A percentile compares a stretch with the other conserved stretches of the same genome.
phyloP scores from a whole-genome alignment of 2,113 vertebrate species.

The Scopus umbretta region DNA sequence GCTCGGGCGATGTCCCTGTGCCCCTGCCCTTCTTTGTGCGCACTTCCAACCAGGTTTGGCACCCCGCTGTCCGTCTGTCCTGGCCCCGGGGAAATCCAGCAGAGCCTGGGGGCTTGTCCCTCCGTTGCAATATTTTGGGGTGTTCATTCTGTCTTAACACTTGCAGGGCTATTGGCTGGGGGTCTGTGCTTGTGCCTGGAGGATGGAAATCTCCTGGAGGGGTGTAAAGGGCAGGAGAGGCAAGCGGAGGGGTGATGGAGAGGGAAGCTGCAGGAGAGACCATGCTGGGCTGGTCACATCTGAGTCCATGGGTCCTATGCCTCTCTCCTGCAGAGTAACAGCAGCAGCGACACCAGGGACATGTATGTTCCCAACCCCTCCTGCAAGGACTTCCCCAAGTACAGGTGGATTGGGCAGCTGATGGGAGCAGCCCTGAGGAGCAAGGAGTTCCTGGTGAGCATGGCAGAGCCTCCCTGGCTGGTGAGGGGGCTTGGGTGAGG shows the following conservation, averaged over 20 bases:
- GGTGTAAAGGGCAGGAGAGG: background rate
- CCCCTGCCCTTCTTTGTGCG: constrained; percentile 92
- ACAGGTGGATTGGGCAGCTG: constrained; percentile 94
- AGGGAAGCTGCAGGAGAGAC: background rate
- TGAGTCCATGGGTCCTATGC: background rate
- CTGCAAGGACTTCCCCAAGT: constrained; percentile 90
- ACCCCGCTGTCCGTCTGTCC: background rate
- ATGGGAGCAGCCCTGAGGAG: constrained; percentile 94
- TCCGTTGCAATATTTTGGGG: background rate
- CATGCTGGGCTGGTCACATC: fast-evolving
- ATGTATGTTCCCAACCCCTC: constrained; percentile 95
- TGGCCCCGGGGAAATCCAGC: background rate
- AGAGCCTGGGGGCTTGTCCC: background rate
- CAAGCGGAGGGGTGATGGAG: background rate
- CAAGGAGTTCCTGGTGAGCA: constrained; percentile 90
- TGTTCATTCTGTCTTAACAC: background rate
- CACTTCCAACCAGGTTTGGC: constrained; percentile 89
- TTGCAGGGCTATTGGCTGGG: background rate
- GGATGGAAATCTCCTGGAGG: background rate
- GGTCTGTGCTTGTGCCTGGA: background rate
- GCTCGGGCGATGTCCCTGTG: constrained; percentile 83
- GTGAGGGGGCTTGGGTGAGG: background rate
- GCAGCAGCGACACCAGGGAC: constrained; percentile 85
- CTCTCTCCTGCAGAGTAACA: constrained; percentile 73
- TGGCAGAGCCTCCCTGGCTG: background rate